A percentile compares a stretch with the other conserved stretches of the same genome.
Conservation (phyloP, 2,888 invertebrate species). For the Tanytarsus gracilentus region DNA sequence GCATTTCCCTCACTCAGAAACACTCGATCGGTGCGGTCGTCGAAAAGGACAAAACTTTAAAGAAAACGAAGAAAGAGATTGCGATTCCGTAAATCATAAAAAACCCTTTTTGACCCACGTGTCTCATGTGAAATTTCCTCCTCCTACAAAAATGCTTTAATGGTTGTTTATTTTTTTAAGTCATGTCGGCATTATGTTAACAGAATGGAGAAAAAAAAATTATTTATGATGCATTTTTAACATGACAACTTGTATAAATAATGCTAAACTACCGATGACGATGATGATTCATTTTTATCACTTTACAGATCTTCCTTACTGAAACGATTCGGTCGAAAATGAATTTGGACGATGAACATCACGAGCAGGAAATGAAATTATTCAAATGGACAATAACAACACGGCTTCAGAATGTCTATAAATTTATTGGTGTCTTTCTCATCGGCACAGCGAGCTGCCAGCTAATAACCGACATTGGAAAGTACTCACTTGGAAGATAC, state of each 20-base stretch:
- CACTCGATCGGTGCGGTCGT: too few species aligned
- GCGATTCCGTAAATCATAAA: too few species aligned
- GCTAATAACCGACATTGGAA: conserved; percentile 83
- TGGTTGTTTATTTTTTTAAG: background rate
- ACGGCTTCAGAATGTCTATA: conserved; percentile 66
- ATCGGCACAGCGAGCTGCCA: conserved; percentile 81
- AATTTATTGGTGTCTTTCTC: conserved; percentile 68
- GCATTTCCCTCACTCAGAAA: too few species aligned
- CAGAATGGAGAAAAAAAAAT: background rate
- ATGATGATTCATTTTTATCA: conserved; percentile 7
- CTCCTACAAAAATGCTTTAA: background rate
- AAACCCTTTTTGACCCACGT: background rate
- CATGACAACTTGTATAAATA: background rate
- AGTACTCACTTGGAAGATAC: conserved; percentile 85
- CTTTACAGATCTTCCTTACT: conserved; percentile 57
- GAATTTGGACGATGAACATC: conserved; percentile 42
- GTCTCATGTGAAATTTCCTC: background rate
- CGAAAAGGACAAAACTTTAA: too few species aligned
- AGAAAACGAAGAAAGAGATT: too few species aligned
- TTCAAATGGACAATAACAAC: conserved; percentile 50
- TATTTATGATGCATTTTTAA: background rate
- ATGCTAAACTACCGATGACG: background rate
- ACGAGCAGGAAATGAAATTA: conserved; percentile 49
- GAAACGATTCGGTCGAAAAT: conserved; percentile 54
- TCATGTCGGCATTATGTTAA: conserved; percentile 5